phyloP scores from a whole-genome alignment of 2,113 vertebrate species.

The Arothron firmamentum region DNA sequence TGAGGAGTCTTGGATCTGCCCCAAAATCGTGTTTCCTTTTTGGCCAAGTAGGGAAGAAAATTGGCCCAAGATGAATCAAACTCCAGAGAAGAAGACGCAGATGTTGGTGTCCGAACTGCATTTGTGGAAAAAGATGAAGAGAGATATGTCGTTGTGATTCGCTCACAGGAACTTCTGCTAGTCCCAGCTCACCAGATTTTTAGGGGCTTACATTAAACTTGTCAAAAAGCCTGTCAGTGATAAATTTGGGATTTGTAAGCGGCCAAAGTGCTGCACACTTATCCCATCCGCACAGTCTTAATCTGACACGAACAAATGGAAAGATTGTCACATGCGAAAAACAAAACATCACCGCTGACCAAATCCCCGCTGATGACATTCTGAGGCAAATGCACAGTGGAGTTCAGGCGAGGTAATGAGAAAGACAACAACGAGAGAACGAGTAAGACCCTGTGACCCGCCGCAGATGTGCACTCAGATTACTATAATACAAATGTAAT shows the following conservation, averaged over 20 bases:
- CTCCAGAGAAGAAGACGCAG: slow-evolving; percentile 1
- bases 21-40: slow-evolving; percentile 34
- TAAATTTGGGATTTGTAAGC: slow-evolving; percentile 46
- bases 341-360: slow-evolving; percentile 31
- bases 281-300: slow-evolving; percentile 52
- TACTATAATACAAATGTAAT: slow-evolving; percentile 65
- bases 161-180: slow-evolving; percentile 1
- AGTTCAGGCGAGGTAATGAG: slow-evolving; percentile 48
- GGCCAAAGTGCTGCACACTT: slow-evolving; percentile 45
- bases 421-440: slow-evolving; percentile 36
- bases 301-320: slow-evolving; percentile 56
- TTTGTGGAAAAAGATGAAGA: slow-evolving; percentile 36
- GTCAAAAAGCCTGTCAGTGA: slow-evolving; percentile 35
- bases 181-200: slow-evolving; percentile 4
- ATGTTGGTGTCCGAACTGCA: slow-evolving; percentile 21
- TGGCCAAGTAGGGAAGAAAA: slow-evolving; percentile 16
- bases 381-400: slow-evolving; percentile 32
- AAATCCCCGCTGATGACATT: slow-evolving; percentile 57
- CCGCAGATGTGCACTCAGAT: slow-evolving; percentile 68
- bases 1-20: slow-evolving; percentile 21
- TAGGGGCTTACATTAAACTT: slow-evolving; percentile 39
- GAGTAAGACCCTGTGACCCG: slow-evolving; percentile 54
- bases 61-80: slow-evolving; percentile 23
- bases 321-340: slow-evolving; percentile 48
- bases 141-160: slow-evolving; percentile 1